Evolutionary conservation across 1,140 invertebrate genomes (phyloP).

Genomic region (Drosophila lacteicornis): DNA sequence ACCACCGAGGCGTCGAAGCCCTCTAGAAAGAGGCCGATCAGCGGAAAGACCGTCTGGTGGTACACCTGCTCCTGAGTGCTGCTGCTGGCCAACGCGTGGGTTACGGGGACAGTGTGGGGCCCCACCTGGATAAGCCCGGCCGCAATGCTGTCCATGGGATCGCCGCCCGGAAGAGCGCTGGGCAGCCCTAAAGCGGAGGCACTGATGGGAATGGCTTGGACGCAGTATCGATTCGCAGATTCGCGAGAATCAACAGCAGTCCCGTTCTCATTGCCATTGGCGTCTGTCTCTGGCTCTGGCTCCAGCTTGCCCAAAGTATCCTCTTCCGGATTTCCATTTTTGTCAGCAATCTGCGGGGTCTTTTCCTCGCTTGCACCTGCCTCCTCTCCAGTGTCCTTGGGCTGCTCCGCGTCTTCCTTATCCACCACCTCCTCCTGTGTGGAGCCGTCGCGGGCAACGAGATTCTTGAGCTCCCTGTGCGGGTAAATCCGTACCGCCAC

Average conservation of each 20-base stretch:
- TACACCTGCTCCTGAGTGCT: slow-evolving; percentile 85
- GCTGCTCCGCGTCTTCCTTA: slow-evolving; percentile 7
- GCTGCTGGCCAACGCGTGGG: slow-evolving; percentile 84
- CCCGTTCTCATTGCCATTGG: slow-evolving; percentile 46
- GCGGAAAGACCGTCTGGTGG: slow-evolving; percentile 84
- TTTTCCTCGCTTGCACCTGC: neutral
- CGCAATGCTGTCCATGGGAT: slow-evolving; percentile 68
- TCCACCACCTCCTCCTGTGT: neutral
- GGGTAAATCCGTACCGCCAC: slow-evolving; percentile 87
- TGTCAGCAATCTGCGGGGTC: neutral
- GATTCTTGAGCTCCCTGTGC: slow-evolving; percentile 77
- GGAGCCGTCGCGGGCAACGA: neutral
- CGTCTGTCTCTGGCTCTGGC: slow-evolving; percentile 30
- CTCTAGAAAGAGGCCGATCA: slow-evolving; percentile 88
- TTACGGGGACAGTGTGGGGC: slow-evolving; percentile 77
- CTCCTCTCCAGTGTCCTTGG: slow-evolving; percentile 20
- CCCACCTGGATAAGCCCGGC: slow-evolving; percentile 79
- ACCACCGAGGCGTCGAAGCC: slow-evolving; percentile 91
- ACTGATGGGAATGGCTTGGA: slow-evolving; percentile 87
- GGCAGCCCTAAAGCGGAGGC: slow-evolving; percentile 85
- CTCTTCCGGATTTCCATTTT: slow-evolving; percentile 19
- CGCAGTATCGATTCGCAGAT: slow-evolving; percentile 86
- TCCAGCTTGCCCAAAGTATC: neutral
- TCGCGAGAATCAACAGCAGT: neutral
- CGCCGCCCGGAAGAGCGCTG: slow-evolving; percentile 66